phyloP scores from a whole-genome alignment of 2,888 invertebrate genomes.

The Agrilus biguttatus region DNA sequence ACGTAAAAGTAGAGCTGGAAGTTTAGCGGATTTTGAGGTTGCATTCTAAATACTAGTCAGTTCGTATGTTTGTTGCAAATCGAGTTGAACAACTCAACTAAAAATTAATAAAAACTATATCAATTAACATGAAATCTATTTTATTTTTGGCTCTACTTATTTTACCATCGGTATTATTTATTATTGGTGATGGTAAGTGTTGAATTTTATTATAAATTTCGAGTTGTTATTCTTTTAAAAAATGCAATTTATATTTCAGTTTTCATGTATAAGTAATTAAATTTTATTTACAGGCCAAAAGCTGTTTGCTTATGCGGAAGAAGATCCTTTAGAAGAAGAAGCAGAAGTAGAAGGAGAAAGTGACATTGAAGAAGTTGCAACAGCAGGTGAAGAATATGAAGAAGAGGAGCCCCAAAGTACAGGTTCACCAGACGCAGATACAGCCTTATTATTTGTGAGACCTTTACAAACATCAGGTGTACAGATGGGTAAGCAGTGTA shows the following conservation, averaged over 20 bases:
- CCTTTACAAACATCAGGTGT: constrained; percentile 50
- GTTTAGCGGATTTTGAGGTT: too few relatives aligned
- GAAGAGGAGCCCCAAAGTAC: constrained; percentile 52
- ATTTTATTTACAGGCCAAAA: constrained; percentile 29
- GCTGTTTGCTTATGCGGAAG: constrained; percentile 44
- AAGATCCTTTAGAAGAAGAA: constrained; percentile 57
- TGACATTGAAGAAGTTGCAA: constrained; percentile 40
- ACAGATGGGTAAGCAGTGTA: constrained; percentile 43
- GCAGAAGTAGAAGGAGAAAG: constrained; percentile 53
- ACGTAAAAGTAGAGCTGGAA: too few relatives aligned
- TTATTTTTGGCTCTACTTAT: constrained; percentile 50
- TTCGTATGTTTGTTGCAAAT: too few relatives aligned
- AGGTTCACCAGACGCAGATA: constrained; percentile 83
- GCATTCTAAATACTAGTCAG: too few relatives aligned
- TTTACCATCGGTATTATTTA: constrained; percentile 56
- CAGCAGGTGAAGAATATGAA: constrained; percentile 44
- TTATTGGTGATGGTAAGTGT: constrained; percentile 57
- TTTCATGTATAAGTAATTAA: too few relatives aligned
- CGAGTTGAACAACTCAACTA: too few relatives aligned
- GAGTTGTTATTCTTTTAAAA: too few relatives aligned
- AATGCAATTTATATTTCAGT: too few relatives aligned
- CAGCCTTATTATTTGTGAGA: constrained; percentile 77
- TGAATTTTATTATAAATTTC: constrained; percentile 16
- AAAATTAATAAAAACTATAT: not conserved
- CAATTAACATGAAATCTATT: constrained; percentile 47